Evolutionary conservation across 2,888 invertebrate species (phyloP), one percentile per base, ranked within the genome.

Genomic region (Napeogenes inachia): DNA sequence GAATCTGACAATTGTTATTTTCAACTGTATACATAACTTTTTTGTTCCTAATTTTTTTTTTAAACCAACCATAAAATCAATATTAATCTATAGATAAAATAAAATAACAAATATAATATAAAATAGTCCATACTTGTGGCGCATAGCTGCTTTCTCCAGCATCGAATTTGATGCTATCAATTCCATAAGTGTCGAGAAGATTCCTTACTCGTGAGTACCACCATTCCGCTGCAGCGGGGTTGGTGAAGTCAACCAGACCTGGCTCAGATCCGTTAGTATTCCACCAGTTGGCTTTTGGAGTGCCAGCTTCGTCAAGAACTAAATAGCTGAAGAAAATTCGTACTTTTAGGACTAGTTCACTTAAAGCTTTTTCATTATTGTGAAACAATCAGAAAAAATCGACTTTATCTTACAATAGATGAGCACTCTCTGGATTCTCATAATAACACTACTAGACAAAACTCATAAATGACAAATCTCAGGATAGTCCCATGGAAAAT

Each of bases 121-220:
- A 21, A 21, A 21, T 50, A 12, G 4, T 50, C 5, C 59, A 62
- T 63, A 93, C 90, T 80, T 92, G 90, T 2, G 94, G 94, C 0
- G 93, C 79, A 87, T 92, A 95, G 61, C 93, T 92, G 32, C 91
- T 87, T 80, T 96, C 96, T 12, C 96, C 97, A 35, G 95, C 96
- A 73, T 96, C 96, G 75, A 96, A 96, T 82, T 96, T 96, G 71
- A 95, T 94, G 68, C 94, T 93, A 70, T 95, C 94, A 21, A 97
- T 92, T 2, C 92, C 93, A 58, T 93, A 92, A 6, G 91, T 85
- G 0, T 87, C 82, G 64, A 93, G 85, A 4, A 98, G 73, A 6
- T 75, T 74, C 66, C 81, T 88, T 30, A 93, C 80, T 60, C 93
- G 80, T 2, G 73, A 74, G 21, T 89, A 79, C 87, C 92, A 94